phyloP scores from a whole-genome alignment of 2,797 vertebrate genomes.

The Rhabdophis nuchalis region DNA sequence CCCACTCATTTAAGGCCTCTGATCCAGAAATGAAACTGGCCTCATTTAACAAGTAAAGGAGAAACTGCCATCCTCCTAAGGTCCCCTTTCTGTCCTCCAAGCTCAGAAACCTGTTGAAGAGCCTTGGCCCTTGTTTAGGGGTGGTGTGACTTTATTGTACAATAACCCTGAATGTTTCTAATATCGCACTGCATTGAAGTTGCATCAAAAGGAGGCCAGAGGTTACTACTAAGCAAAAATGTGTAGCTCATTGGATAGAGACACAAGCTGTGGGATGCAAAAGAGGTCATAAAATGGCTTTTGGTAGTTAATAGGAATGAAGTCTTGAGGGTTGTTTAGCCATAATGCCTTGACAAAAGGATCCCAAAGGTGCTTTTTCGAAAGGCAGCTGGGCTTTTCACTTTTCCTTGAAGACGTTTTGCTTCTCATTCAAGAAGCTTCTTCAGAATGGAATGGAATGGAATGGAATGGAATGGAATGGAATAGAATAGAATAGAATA shows the following conservation, averaged over 20 bases:
- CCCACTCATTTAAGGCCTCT: not conserved
- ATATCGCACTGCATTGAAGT: not conserved
- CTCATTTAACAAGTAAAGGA: not conserved
- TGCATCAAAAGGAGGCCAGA: not conserved
- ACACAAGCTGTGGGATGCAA: not conserved
- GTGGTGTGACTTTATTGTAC: not conserved
- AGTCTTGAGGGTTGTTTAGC: not conserved
- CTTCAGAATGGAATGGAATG: too few relatives aligned
- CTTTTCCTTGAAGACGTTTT: too few relatives aligned
- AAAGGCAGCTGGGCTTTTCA: too few relatives aligned
- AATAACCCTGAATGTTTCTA: not conserved
- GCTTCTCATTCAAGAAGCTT: too few relatives aligned
- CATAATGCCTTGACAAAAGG: not conserved
- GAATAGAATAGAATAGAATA: too few relatives aligned
- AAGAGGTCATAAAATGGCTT: not conserved
- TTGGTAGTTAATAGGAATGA: not conserved
- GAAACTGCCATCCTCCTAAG: not conserved
- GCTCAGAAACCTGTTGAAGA: too few relatives aligned
- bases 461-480: too few relatives aligned
- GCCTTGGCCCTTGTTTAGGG: too few relatives aligned
- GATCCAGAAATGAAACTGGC: not conserved
- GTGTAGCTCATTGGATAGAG: not conserved
- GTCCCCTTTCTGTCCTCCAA: not conserved
- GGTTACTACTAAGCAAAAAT: not conserved
- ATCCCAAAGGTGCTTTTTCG: too few relatives aligned